A percentile compares a stretch with the other conserved stretches of the same genome.
Conservation (phyloP, 2,113 vertebrate species). For the Porphyrio hochstetteri region DNA sequence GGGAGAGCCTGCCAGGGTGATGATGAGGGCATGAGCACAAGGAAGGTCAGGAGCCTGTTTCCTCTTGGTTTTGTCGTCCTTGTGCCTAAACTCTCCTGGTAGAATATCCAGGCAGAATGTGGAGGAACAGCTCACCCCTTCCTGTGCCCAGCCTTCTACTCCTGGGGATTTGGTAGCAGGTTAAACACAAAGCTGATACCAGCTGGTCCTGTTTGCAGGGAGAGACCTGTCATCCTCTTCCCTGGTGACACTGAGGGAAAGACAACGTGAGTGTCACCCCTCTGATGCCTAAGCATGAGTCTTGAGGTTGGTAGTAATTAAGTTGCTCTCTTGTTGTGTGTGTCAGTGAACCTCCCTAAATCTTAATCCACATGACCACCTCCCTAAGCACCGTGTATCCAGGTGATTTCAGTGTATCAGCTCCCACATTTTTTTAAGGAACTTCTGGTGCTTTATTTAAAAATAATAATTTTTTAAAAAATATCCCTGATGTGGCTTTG, state of each 20-base stretch:
- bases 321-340: not conserved
- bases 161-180: not conserved
- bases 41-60: not conserved
- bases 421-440: not conserved
- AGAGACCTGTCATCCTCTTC: not conserved
- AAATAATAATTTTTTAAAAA: not conserved
- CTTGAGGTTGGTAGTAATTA: not conserved
- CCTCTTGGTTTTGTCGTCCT: not conserved
- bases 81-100: not conserved
- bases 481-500: not conserved
- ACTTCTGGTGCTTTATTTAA: not conserved
- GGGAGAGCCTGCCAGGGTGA: not conserved
- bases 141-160: not conserved
- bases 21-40: not conserved
- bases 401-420: not conserved
- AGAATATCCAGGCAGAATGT: not conserved
- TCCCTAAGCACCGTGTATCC: not conserved
- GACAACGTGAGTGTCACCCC: not conserved
- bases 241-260: not conserved
- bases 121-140: not conserved
- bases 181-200: not conserved
- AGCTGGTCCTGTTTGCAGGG: not conserved
- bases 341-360: not conserved
- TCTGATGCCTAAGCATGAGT: rapidly evolving
- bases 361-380: rapidly evolving